Evolutionary conservation across 2,797 vertebrate genomes (phyloP), one percentile per base, ranked within the genome.

Genomic region (Trachops cirrhosus): DNA sequence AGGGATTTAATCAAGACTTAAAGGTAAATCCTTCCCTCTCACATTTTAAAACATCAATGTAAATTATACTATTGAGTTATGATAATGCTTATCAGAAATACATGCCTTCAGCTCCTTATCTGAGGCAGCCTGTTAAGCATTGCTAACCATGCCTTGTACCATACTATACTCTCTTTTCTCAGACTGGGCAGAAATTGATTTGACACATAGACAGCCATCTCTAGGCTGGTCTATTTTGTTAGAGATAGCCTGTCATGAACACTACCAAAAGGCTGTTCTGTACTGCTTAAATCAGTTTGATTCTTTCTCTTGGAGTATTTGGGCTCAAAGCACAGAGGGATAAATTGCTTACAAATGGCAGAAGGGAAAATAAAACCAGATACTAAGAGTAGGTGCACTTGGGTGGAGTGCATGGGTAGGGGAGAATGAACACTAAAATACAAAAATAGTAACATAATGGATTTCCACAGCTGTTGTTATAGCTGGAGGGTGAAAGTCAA

Each of bases 1-100:
- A 86, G 52, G 91, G 6, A 79, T 92, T 96, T 92, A 92, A 52
- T 85, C 46, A 91, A 79, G 34, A 74, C 29, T 93, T 89, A 86
- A 54, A 75, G 32, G 54, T 48, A 92, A 96, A 95, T 75, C 44
- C 22, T 92, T 79, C 57, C 37, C 24, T 89, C 21, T 95, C 44
- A 37, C 48, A 77, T 89, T 75, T 93, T 93, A 39, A 48, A 86
- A 37, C 67, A 78, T 86, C 74, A 77, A 44, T 89, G 6, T 74
- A 79, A 79, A 94, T 94, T 93, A 50, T 1, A 68, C 54, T 91
- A 75, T 79, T 89, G 90, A 83, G 34, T 86, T 83, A 54, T 54
- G 2, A 86, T 68, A 74, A 90, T 89, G 50, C 37, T n/a, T 91
- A 70, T 68, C 37, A 95, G 39, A 82, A 96, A 24, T 70, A 34